Base-by-base conservation (phyloP, 2,888 invertebrate species). In the Caenorhabditis angaria region DNA sequence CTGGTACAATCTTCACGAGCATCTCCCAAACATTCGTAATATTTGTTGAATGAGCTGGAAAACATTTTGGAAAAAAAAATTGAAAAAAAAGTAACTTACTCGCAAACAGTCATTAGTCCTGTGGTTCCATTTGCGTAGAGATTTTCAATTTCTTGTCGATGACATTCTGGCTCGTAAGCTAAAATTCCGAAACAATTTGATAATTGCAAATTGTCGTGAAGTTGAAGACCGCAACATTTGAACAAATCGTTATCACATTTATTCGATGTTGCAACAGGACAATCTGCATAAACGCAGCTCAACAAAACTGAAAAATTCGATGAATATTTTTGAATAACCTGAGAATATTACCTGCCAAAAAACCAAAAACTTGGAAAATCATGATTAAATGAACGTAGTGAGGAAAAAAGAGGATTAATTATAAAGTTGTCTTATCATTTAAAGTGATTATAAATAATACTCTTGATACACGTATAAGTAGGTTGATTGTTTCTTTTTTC, bases 81-180 rank as follows among this genome's bases (percentile, higher is more conserved):
- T 50, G 2, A 28, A 14, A 35, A 22, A 20, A 20, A 29, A 2
- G 47, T 48, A 53, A 61, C 70, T 59, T 20, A 77, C 77, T 65
- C 35, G 77, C 77, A 77, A 55, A 75, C 70, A 41, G 55, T 64
- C 29, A 75, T 48, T 2, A 77, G 67, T 8, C 75, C 75, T 47
- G 57, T 58, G 3, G 64, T 77, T 18, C 77, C 77, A 27, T 70
- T 66, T 3, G 58, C 64, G 47, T 77, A 77, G 61, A 75, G 61
- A 24, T 66, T 60, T 56, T 77, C 77, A 14, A 77, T 61, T 54
- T 77, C 70, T 29, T 58, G 60, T 24, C 74, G 77, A 54, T 77
- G 77, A 50, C 77, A 77, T 57, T 71, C 67, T 14, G 77, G 77
- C 41, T 77, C 77, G 22, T 50, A 67, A 25, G 65, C 71, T 47